Base-by-base conservation (phyloP, 2,113 vertebrate genomes). In the Oreochromis aureus region DNA sequence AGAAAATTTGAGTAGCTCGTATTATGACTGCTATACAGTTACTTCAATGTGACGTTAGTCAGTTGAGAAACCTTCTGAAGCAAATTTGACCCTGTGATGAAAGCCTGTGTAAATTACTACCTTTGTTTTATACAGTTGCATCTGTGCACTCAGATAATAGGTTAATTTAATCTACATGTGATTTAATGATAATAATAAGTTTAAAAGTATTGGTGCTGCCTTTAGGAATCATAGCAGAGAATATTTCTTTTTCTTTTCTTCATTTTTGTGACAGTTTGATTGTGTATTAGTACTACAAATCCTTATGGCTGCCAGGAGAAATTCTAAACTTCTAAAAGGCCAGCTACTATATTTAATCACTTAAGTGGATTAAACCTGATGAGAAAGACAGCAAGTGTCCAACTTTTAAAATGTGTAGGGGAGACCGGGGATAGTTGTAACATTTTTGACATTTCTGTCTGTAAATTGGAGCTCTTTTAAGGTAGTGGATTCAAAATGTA, bases 111-210 rank as follows among this genome's bases (percentile, higher is more conserved):
- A 41, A 22, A 66, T 12, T 12, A 11, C 9, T 36, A 6, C 32
- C 13, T 10, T 36, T 63, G 32, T 34, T 34, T 63, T 63, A 63
- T 63, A 34, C 8, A 63, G 9, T 10, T 63, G 59, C 5, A 11
- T 63, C 16, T 63, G 59, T 34, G 59, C 59, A 63, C 30, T 61
- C 15, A 34, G 18, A 34, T 34, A 63, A 18, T 19, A 32, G 10
- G 30, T 19, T 10, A 19, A 63, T 4, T 9, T 61, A 61, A 34
- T 63, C 16, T 63, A 10, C 9, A 19, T 7, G 16, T 63, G 7
- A 59, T 59, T 0, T 1, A 59, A 59, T 27, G 11, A 58, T 27
- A 27, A 58, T 0, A 58, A 30, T 1, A 3, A 0, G 24, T 30
- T 59, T 16, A 30, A 59, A 13, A 30, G 13, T 59, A 16, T 15